These are phyloP conservation scores for Troglohyphantes excavatus DNA, from an alignment of 2,888 invertebrate species.

Conservation along the genomic window DNA sequence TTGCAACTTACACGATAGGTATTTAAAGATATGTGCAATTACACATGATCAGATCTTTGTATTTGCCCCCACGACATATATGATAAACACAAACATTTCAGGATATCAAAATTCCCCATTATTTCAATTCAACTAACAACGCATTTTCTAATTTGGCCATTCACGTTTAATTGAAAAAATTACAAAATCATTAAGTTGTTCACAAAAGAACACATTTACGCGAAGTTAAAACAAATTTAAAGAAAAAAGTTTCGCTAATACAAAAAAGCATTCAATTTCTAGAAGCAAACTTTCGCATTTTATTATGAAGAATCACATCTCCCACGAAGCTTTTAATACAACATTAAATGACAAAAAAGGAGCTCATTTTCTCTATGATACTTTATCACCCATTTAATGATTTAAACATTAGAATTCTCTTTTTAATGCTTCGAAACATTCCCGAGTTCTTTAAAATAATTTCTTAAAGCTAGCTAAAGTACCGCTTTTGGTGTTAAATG, in stretches of 20 bases:
- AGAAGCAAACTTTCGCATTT: too few species aligned
- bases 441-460: constrained; percentile 28
- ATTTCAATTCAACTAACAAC: neutral
- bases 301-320: neutral
- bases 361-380: neutral
- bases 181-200: too few species aligned
- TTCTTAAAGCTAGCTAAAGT: constrained; percentile 27
- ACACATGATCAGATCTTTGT: too few species aligned
- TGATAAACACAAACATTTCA: too few species aligned
- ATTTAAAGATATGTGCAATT: too few species aligned
- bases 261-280: too few species aligned
- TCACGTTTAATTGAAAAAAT: too few species aligned
- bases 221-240: too few species aligned
- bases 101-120: neutral
- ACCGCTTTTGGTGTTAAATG: constrained; percentile 47
- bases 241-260: too few species aligned
- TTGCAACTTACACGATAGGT: too few species aligned
- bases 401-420: constrained; percentile 27
- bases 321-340: constrained; percentile 11
- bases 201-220: too few species aligned
- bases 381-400: constrained; percentile 45
- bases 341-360: constrained; percentile 32
- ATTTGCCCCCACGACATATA: too few species aligned
- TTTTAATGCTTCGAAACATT: constrained; percentile 26
- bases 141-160: neutral